Evolutionary conservation across 2,888 invertebrate species (phyloP).

Genomic region (Ditylenchus weischeri): DNA sequence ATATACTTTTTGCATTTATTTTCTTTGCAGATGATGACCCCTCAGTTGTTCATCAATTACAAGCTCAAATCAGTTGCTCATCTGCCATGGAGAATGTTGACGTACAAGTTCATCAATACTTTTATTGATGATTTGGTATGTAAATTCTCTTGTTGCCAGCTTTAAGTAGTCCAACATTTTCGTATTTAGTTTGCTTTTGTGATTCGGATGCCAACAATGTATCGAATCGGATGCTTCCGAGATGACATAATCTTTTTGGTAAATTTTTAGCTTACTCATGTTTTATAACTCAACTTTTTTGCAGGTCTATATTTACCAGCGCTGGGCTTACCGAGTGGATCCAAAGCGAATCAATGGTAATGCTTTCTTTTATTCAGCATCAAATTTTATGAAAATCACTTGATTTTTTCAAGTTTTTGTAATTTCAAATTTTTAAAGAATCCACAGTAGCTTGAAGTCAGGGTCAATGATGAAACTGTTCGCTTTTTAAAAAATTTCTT

Average conservation of each 20-base stretch:
- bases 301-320: conserved; percentile 81
- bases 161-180: no score
- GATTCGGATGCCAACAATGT: conserved; percentile 99
- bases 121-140: conserved; percentile 20
- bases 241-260: conserved; percentile 94
- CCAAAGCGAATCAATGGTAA: conserved; percentile 76
- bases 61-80: conserved; percentile 98
- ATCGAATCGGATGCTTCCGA: conserved; percentile 87
- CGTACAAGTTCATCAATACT: conserved; percentile 72
- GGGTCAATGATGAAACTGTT: no score
- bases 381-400: no score
- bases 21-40: conserved; percentile 17
- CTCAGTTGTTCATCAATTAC: conserved; percentile 88
- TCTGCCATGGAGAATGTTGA: conserved; percentile 99
- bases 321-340: conserved; percentile 97
- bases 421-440: no score
- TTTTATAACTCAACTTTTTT: no score
- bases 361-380: no score
- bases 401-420: no score
- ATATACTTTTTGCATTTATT: not conserved
- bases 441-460: no score
- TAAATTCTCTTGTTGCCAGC: no score
- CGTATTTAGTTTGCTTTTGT: conserved; percentile 66
- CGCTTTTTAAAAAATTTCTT: no score
- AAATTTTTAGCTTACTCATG: no score